phyloP scores from a whole-genome alignment of 2,888 invertebrate genomes.

The Heliconius charithonia region DNA sequence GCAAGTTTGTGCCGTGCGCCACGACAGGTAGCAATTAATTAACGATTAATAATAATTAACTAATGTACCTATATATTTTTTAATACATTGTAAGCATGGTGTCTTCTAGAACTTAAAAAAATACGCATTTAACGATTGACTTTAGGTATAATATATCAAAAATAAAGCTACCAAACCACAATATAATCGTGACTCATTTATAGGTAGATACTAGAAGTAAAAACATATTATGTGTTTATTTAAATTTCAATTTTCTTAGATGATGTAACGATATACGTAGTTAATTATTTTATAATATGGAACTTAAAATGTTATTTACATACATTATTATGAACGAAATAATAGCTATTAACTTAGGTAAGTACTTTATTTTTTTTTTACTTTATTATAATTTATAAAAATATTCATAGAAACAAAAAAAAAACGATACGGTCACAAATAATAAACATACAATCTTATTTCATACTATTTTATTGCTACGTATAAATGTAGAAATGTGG shows the following conservation, averaged over 20 bases:
- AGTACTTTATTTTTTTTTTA: not conserved
- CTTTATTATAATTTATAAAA: not conserved
- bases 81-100: not conserved
- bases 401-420: not conserved
- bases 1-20: too few relatives aligned
- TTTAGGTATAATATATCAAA: not conserved
- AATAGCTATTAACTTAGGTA: not conserved
- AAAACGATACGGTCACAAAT: not conserved
- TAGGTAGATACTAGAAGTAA: not conserved
- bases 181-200: slow-evolving; percentile 25
- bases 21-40: too few relatives aligned
- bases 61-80: not conserved
- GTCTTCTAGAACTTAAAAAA: not conserved
- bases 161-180: not conserved
- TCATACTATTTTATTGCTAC: too few relatives aligned
- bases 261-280: slow-evolving; percentile 7
- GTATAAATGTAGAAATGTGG: not conserved
- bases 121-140: not conserved
- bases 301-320: not conserved
- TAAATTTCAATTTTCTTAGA: slow-evolving; percentile 19
- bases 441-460: not conserved
- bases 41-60: not conserved
- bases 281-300: not conserved
- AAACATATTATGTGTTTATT: slow-evolving; percentile 5
- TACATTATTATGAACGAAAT: not conserved